A percentile compares a stretch with the other conserved stretches of the same genome.
Evolutionary conservation across 2,888 invertebrate genomes (phyloP).

Genomic region (Drosophila mercatorum): DNA sequence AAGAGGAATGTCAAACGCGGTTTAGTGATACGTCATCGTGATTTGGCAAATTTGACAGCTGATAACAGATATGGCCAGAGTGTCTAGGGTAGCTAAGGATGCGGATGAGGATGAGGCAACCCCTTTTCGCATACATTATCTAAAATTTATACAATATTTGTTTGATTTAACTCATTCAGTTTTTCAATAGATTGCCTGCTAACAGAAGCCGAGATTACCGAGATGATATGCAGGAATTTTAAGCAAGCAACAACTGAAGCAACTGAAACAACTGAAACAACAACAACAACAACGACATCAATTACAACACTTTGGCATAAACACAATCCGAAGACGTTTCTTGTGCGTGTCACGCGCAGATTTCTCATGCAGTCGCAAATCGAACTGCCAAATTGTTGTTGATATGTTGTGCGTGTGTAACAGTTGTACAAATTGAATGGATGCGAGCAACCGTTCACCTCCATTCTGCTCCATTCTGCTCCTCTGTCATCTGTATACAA

Average conservation of each 20-base stretch:
- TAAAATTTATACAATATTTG: slow-evolving; percentile 54
- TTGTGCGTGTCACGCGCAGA: slow-evolving; percentile 74
- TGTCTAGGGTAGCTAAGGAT: not conserved
- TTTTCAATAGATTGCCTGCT: slow-evolving; percentile 46
- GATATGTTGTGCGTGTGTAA: slow-evolving; percentile 62
- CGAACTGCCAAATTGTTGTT: slow-evolving; percentile 79
- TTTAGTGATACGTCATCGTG: slow-evolving; percentile 78
- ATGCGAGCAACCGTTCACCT: slow-evolving; percentile 10
- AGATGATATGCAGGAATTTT: slow-evolving; percentile 67
- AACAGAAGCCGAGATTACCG: slow-evolving; percentile 76
- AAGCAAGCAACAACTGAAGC: slow-evolving; percentile 18
- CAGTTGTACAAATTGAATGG: slow-evolving; percentile 76
- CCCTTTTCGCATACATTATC: slow-evolving; percentile 64
- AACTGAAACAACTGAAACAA: slow-evolving; percentile 26
- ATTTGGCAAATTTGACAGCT: slow-evolving; percentile 79
- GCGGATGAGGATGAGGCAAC: slow-evolving; percentile 16
- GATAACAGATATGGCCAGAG: slow-evolving; percentile 43
- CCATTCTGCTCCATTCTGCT: not conserved
- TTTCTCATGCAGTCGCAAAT: slow-evolving; percentile 75
- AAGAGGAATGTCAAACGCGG: slow-evolving; percentile 68
- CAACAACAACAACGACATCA: slow-evolving; percentile 37
- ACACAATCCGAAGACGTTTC: slow-evolving; percentile 30
- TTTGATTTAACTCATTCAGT: slow-evolving; percentile 46
- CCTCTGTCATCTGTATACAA: slow-evolving; percentile 7
- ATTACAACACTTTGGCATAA: slow-evolving; percentile 68